Conservation (phyloP, 2,113 vertebrate genomes). For the Atherinomorus stipes region DNA sequence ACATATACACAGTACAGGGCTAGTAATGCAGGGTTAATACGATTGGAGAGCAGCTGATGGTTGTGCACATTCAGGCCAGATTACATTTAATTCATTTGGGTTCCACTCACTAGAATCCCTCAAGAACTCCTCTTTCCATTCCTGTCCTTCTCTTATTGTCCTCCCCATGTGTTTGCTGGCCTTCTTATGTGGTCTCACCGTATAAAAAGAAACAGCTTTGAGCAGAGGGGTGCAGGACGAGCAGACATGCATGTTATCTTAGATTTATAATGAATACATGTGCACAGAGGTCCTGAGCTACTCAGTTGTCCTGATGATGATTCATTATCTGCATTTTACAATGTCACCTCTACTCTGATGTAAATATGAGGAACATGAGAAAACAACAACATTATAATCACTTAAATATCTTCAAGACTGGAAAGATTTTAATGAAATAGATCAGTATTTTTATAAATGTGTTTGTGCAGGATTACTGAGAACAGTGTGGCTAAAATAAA, state of each 20-base stretch:
- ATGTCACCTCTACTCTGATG: background rate
- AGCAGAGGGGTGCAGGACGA: background rate
- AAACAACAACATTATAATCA: background rate
- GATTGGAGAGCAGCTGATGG: slow-evolving; percentile 92
- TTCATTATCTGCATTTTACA: background rate
- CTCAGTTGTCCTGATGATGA: slow-evolving; percentile 13
- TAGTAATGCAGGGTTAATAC: slow-evolving; percentile 93
- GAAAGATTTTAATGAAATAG: background rate
- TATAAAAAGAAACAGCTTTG: slow-evolving; percentile 35
- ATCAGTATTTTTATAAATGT: background rate
- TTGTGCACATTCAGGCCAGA: slow-evolving; percentile 92
- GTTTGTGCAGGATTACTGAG: background rate
- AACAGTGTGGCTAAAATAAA: background rate
- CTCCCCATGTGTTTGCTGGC: slow-evolving; percentile 51
- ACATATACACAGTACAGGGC: slow-evolving; percentile 43
- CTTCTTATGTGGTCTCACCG: slow-evolving; percentile 40
- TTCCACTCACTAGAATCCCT: slow-evolving; percentile 76
- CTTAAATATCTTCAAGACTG: background rate
- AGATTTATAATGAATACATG: slow-evolving; percentile 9
- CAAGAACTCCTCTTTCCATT: slow-evolving; percentile 39
- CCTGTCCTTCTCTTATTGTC: slow-evolving; percentile 50
- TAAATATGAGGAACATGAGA: background rate
- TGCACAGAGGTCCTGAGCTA: slow-evolving; percentile 26
- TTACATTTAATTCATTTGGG: slow-evolving; percentile 95
- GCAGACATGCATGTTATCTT: slow-evolving; percentile 32